Conservation (phyloP, 2,888 invertebrate genomes). For the Colostygia pectinataria region DNA sequence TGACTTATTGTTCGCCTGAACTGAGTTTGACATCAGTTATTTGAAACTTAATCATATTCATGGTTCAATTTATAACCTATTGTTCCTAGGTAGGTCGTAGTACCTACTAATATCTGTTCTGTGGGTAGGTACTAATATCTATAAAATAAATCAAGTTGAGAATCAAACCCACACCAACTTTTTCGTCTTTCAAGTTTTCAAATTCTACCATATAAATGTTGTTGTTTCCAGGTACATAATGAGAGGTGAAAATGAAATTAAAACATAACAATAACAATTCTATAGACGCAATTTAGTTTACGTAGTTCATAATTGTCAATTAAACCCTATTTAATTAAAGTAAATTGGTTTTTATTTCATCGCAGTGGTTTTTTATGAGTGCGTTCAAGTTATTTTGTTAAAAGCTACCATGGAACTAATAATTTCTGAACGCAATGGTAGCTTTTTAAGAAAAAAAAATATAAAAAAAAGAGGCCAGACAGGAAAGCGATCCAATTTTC, state of each 20-base stretch:
- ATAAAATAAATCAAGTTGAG: background rate
- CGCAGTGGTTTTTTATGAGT: constrained; percentile 21
- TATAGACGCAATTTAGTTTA: constrained; percentile 16
- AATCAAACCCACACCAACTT: background rate
- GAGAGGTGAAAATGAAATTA: constrained; percentile 1
- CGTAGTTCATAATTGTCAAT: constrained; percentile 27
- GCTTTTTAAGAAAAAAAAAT: constrained; percentile 33
- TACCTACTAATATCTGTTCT: too few species aligned
- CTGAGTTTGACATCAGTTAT: background rate
- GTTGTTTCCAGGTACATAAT: constrained; percentile 19
- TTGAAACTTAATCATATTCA: background rate
- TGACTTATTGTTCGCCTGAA: constrained; percentile 3
- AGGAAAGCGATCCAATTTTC: constrained; percentile 45
- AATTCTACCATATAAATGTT: constrained; percentile 15
- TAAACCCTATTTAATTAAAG: constrained; percentile 11
- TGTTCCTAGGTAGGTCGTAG: too few species aligned
- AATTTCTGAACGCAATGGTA: constrained; percentile 54
- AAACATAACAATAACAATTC: constrained; percentile 7
- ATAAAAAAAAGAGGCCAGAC: constrained; percentile 32
- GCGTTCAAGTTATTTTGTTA: constrained; percentile 45
- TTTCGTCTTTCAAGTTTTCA: background rate
- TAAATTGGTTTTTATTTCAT: constrained; percentile 38
- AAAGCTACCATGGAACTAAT: constrained; percentile 39
- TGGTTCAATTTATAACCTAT: background rate
- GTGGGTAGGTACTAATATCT: too few species aligned